Base-by-base conservation (phyloP, 2,797 vertebrate species). In the Peromyscus attwateri region DNA sequence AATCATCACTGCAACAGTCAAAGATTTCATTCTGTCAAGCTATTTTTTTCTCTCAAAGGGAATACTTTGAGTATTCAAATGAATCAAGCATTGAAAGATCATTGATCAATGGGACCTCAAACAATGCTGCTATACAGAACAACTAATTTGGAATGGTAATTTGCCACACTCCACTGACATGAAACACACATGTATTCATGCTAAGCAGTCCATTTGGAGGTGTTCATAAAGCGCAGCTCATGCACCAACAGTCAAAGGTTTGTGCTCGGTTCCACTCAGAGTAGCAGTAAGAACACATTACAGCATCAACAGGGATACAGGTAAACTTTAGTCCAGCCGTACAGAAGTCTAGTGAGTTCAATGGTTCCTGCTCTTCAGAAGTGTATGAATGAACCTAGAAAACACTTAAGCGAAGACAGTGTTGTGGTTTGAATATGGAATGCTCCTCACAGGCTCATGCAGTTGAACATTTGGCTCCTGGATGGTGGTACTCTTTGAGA, bases 21-120 rank as follows among this genome's bases (percentile, higher is more conserved):
- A 31, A 25, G 4, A 27, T 29, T 19, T 49, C 23, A 40, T 96
- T 68, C 29, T 34, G 46, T 49, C 62, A 66, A 21, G 70, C n/a
- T n/a, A 19, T 57, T 89, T 68, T 29, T 46, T 27, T 60, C 57
- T 60, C 43, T 29, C n/a, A 77, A 84, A 94, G 57, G 3, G 62
- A 85, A 27, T 60, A 43, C 84, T 88, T 14, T 64, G 55, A 34
- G 25, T 92, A 95, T 46, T 94, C 29, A 85, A 82, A 88, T 82
- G 34, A 34, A 91, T 7, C 11, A 93, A 79, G 40, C 82, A 12
- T 75, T 80, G 64, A 94, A 49, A 95, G 52, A 90, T 9, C 1
- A 1, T 27, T 34, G 4, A 52, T 88, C 34, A 12, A 3, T 2
- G 2, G 5, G 40, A 89, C 68, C n/a, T 43, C 55, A 49, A 9